Evolutionary conservation across 1,140 invertebrate species (phyloP), one percentile per base, ranked within the genome.

Genomic region (Drosophila sulfurigaster): DNA sequence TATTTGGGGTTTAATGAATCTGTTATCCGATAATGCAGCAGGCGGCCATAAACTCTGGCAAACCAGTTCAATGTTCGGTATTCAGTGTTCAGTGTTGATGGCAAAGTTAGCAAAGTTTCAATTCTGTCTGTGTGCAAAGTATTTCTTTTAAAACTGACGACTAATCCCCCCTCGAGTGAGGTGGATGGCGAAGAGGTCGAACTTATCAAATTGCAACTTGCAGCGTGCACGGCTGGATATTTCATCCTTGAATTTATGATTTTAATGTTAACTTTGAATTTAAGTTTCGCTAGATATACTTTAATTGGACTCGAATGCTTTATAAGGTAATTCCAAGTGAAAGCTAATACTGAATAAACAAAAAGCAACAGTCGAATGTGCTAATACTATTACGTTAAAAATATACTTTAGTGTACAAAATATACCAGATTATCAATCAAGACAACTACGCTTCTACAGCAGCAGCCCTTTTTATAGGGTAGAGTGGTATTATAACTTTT

Each of bases 21-120:
- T 81, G 83, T 78, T 83, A 88, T 83, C 83, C 67, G 85, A 87
- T 80, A 87, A 87, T 88, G 80, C 85, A 88, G 68, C 51, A 49
- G 49, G 45, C 32, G 68, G 35, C 16, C 68, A 62, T 38, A 62
- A 79, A 76, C 59, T 73, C 64, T 48, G 69, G 35, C 64, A 38
- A 67, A 79, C 41, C 49, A 54, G 68, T 71, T 43, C 41, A 43
- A 3, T 43, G 38, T 10, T 32, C 30, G 2, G 30, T 32, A 8
- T 32, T 32, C 30, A 32, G 30, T 32, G 35, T 10, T 38, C 41
- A 43, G 41, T 43, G 7, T 43, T 64, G 74, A 54, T 54, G 60
- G 51, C 11, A 83, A 88, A 88, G 80, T 88, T 87, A 75, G 69
- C 60, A 79, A 85, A 90, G 75, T 85, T 91, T 79, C 48, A 54